phyloP scores from a whole-genome alignment of 2,113 vertebrate species.

The Ifrita kowaldi region DNA sequence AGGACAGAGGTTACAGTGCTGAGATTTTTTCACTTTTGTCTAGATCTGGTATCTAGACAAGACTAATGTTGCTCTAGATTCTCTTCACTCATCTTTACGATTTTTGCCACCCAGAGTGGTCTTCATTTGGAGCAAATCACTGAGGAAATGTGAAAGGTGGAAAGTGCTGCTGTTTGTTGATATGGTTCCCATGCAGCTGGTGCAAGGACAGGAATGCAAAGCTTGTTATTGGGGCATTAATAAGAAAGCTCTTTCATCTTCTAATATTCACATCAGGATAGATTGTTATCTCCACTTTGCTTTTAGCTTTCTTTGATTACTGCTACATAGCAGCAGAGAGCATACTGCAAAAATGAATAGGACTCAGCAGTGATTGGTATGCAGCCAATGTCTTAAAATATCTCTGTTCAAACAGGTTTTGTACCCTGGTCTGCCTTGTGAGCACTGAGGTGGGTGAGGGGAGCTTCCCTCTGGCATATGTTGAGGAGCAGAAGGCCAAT shows the following conservation, averaged over 20 bases:
- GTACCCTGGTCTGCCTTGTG: background rate
- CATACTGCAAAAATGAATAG: constrained; percentile 9
- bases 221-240: background rate
- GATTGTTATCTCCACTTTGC: constrained; percentile 51
- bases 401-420: constrained; percentile 39
- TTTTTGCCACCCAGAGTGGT: background rate
- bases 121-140: background rate
- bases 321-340: constrained; percentile 23
- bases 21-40: background rate
- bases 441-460: background rate
- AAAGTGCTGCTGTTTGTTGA: background rate
- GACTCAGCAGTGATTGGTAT: constrained; percentile 27
- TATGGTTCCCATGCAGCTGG: background rate
- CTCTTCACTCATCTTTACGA: background rate
- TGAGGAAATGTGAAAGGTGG: background rate
- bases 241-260: constrained; percentile 55
- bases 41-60: background rate
- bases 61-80: background rate
- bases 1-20: background rate
- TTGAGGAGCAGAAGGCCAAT: background rate
- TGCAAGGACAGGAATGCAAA: constrained; percentile 8
- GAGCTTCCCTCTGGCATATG: background rate
- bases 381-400: constrained; percentile 50
- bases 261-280: background rate
- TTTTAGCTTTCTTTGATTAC: constrained; percentile 56